These are phyloP conservation scores for Ramphastos sulfuratus DNA, from an alignment of 2,113 vertebrate genomes.

Conservation along the genomic window DNA sequence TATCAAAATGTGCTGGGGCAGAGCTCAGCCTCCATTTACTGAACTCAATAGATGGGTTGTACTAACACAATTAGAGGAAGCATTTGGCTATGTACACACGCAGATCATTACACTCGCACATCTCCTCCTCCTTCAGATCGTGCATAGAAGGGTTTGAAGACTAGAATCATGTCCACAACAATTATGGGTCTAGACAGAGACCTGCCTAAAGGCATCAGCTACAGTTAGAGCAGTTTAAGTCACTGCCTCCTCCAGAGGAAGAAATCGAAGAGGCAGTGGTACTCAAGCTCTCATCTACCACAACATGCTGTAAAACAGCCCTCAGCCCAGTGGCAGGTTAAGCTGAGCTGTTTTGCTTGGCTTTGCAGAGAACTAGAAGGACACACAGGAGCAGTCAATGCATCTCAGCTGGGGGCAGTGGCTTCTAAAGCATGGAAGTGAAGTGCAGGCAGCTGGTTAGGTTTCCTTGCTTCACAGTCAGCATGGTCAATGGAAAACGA, in stretches of 20 bases:
- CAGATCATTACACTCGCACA: rapidly evolving
- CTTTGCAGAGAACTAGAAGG: neutral
- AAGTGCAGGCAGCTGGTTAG: neutral
- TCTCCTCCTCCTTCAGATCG: neutral
- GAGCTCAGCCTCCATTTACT: constrained; percentile 18
- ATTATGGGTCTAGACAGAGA: constrained; percentile 23
- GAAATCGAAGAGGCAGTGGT: neutral
- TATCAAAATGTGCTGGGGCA: constrained; percentile 22
- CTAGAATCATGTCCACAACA: constrained; percentile 5
- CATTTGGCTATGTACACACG: neutral
- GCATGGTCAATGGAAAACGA: neutral
- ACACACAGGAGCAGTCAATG: rapidly evolving
- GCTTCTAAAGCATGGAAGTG: neutral
- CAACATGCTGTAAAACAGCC: neutral
- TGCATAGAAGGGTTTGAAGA: neutral
- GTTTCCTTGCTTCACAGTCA: neutral
- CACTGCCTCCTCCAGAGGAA: neutral
- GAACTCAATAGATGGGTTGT: constrained; percentile 15
- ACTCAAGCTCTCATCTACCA: neutral
- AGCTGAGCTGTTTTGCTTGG: neutral
- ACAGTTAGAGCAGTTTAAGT: neutral
- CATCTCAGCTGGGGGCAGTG: neutral
- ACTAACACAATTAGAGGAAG: constrained; percentile 16
- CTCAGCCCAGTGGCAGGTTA: neutral
- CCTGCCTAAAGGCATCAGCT: neutral